A percentile compares a stretch with the other conserved stretches of the same genome.
phyloP scores from a whole-genome alignment of 2,888 invertebrate genomes.

The Plagodis pulveraria region DNA sequence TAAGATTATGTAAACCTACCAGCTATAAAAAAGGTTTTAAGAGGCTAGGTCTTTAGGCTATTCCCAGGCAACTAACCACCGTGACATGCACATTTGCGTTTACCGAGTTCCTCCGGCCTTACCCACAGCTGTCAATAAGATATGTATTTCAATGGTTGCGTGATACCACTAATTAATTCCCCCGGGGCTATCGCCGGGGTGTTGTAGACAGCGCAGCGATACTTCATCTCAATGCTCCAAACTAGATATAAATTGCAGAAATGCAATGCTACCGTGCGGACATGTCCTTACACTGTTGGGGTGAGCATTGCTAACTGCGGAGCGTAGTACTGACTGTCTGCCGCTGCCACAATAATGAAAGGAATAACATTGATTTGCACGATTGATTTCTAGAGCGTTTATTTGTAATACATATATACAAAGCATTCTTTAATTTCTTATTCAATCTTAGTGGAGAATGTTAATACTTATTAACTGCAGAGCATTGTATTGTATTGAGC shows the following conservation, averaged over 20 bases:
- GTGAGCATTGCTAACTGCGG: not conserved
- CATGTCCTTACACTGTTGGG: conserved; percentile 2
- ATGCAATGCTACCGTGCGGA: conserved; percentile 17
- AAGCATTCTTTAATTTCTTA: no score
- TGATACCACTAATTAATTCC: conserved; percentile 34
- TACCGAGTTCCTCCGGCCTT: not conserved
- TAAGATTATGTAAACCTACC: no score
- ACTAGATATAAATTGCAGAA: conserved; percentile 32
- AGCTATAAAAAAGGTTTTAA: no score
- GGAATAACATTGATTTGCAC: no score
- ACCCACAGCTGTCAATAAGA: conserved; percentile 4
- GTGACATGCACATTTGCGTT: not conserved
- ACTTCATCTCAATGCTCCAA: conserved; percentile 29
- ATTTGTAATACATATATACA: no score
- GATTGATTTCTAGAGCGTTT: no score
- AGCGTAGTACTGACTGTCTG: not conserved
- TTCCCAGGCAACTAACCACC: no score
- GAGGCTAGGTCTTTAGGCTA: no score
- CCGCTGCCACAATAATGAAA: no score
- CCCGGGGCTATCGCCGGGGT: conserved; percentile 17
- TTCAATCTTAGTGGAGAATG: no score
- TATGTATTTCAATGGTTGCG: conserved; percentile 19
- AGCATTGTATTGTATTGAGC: no score
- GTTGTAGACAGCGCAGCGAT: conserved; percentile 14
- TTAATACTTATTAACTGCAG: no score